Base-by-base conservation (phyloP, 2,797 vertebrate genomes). In the Pipistrellus pygmaeus region DNA sequence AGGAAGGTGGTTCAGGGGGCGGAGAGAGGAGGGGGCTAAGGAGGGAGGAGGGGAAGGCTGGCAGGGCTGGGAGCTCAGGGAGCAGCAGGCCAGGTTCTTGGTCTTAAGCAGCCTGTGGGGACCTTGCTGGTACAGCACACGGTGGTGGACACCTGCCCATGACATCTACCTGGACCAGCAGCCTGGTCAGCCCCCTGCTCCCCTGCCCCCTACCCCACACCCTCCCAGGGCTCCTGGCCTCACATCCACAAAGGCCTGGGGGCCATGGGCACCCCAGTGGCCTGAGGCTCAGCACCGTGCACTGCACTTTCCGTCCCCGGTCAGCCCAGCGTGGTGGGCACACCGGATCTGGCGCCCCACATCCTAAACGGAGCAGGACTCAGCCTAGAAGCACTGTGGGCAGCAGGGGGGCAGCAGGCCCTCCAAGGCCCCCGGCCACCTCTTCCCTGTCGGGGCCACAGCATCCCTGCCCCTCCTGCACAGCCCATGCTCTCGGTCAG, bases 281-380 rank as follows among this genome's bases (percentile, higher is more conserved):
- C 98, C 98, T 99, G 99, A 99, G 98, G 97, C 99, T 99, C 98
- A 99, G 98, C 32, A 99, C 95, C 69, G 98, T 99, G 71, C 98
- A 97, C 97, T 99, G 99, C 98, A 99, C 97, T 32, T 99, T 99
- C 93, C 99, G 98, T 1, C 97, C 98, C 99, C 99, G 99, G 96
- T 97, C 85, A 97, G 98, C 96, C 99, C 99, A 46, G 97, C 96
- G 90, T 95, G 98, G 96, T 96, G 97, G 81, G 98, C 98, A 98
- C 99, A 99, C 96, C 96, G 98, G 97, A 9, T 1, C 5, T 8
- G 27, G 44, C 25, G 1, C 72, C 72, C 17, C 10, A 2, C 46
- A 76, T 21, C 5, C 30, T 32, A 32, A 99, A 97, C 86, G 97
- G 97, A 99, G 99, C 93, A 98, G 90, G 98, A 90, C 97, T 96